phyloP scores from a whole-genome alignment of 2,888 invertebrate genomes.

The Cheilosia urbana region DNA sequence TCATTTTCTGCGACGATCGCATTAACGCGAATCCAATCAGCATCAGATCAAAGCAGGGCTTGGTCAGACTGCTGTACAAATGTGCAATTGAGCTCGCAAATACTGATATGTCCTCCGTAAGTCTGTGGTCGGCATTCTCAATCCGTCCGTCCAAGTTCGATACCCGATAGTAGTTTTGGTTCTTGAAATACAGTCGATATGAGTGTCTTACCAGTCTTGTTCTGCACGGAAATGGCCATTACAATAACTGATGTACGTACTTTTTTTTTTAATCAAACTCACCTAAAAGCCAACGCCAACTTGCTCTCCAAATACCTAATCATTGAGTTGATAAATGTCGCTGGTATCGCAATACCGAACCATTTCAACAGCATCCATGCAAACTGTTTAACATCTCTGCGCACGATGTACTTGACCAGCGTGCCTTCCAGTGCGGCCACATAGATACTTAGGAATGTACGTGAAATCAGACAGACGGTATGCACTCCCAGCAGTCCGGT shows the following conservation, averaged over 20 bases:
- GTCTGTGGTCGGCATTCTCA: conserved; percentile 97
- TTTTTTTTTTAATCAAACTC: conserved; percentile 73
- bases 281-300: conserved; percentile 95
- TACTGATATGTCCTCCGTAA: conserved; percentile 98
- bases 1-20: conserved; percentile 93
- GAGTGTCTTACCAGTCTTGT: conserved; percentile 96
- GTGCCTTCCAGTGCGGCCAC: conserved; percentile 98
- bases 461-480: conserved; percentile 93
- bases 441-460: conserved; percentile 99
- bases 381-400: conserved; percentile 92
- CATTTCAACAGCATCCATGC: conserved; percentile 92
- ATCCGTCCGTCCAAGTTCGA: conserved; percentile 96
- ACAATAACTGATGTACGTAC: neutral
- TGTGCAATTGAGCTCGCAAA: conserved; percentile 97
- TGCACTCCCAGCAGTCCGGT: conserved; percentile 92
- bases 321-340: conserved; percentile 98
- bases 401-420: conserved; percentile 96
- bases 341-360: conserved; percentile 97
- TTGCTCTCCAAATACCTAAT: conserved; percentile 97
- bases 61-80: conserved; percentile 98
- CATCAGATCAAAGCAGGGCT: conserved; percentile 97
- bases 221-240: conserved; percentile 81
- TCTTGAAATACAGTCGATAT: conserved; percentile 96
- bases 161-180: conserved; percentile 96
- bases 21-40: conserved; percentile 95